Base-by-base conservation (phyloP, 1,140 invertebrate species). In the Carposina sasakii region DNA sequence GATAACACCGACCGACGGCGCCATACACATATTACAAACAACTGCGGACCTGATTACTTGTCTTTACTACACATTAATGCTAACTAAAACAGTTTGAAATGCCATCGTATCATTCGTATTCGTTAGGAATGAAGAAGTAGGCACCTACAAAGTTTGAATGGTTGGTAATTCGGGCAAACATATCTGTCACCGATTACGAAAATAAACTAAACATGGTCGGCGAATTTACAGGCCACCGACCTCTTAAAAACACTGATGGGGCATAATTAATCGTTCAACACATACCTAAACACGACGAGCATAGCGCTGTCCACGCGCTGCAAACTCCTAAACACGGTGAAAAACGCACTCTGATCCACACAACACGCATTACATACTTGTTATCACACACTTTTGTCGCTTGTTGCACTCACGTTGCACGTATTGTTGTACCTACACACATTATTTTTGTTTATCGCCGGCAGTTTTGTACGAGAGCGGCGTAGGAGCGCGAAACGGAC, bases 401-500 rank as follows among this genome's bases (percentile, higher is more conserved):
- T 73, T 69, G 61, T 71, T 75, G 66, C 74, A 79, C 75, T 74
- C 76, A 71, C 78, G 75, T 63, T 75, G 65, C 68, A 70, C 71
- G 68, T 75, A 66, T 67, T 68, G 57, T 70, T 54, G 63, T 71
- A 76, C 72, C 77, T 73, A n/a, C n/a, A 56, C 43, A 75, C 73
- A 79, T 76, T 76, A 78, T 78, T 81, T n/a, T 81, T 77, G 72
- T 81, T 77, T 77, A 76, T 75, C 68, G 73, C 70, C 73, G 73
- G 70, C 63, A 75, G 68, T 70, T 74, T 72, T 67, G 68, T 56
- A 60, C 41, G 40, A 30, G 49, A 41, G 30, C 44, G 48, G 53
- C 60, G 62, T 40, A 57, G 52, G 63, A 60, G 40, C 59, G 58
- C 64, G 58, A 57, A 57, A 61, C 61, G 51, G 56, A 57, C 60